Evolutionary conservation across 2,888 invertebrate species (phyloP).

Genomic region (Drosophila diplacantha): DNA sequence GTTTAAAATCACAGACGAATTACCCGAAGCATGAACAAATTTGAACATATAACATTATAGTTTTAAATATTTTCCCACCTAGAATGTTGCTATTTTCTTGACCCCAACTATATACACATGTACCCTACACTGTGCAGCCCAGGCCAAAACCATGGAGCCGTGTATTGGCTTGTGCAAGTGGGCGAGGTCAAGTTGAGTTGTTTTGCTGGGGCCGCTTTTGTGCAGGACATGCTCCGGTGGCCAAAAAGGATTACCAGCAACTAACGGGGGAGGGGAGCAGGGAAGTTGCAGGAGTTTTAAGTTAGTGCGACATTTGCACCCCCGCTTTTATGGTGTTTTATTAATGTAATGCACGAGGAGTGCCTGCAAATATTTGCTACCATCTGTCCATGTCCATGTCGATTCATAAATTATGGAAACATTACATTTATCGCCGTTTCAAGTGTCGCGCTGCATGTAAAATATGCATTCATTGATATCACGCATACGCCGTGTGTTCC

Average conservation of each 20-base stretch:
- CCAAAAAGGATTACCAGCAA: slow-evolving; percentile 8
- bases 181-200: slow-evolving; percentile 20
- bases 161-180: slow-evolving; percentile 1
- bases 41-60: not conserved
- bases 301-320: slow-evolving; percentile 19
- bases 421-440: slow-evolving; percentile 47
- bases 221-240: slow-evolving; percentile 3
- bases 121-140: not conserved
- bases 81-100: not conserved
- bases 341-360: slow-evolving; percentile 36
- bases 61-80: not conserved
- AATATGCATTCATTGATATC: slow-evolving; percentile 43
- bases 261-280: not conserved
- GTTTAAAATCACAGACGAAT: not conserved
- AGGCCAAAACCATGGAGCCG: slow-evolving; percentile 4
- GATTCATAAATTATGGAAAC: slow-evolving; percentile 53
- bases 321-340: slow-evolving; percentile 33
- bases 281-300: slow-evolving; percentile 6
- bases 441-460: slow-evolving; percentile 31
- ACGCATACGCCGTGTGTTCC: slow-evolving; percentile 52
- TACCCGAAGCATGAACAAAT: accelerated
- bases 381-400: slow-evolving; percentile 33
- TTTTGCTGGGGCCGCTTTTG: slow-evolving; percentile 20
- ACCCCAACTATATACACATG: not conserved
- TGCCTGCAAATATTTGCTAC: slow-evolving; percentile 39